Evolutionary conservation across 2,113 vertebrate genomes (phyloP), one percentile per base, ranked within the genome.

Genomic region (Xenopus borealis): DNA sequence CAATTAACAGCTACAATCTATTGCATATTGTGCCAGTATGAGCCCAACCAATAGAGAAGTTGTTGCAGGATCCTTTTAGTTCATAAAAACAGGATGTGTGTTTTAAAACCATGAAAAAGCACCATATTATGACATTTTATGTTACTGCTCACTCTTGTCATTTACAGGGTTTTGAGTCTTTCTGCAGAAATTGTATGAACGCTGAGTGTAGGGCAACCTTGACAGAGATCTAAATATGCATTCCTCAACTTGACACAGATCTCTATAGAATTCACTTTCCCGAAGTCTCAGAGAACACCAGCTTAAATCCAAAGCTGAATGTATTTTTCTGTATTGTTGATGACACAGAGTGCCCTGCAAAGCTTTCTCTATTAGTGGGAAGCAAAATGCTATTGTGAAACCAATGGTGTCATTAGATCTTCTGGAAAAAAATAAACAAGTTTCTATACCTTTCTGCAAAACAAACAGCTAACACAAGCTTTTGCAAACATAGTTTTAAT

Each of bases 1-100:
- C 74, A 77, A 77, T 77, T 77, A 77, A 77, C 66, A 55, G 74
- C 59, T 77, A 77, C 74, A 46, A 63, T 70, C 65, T 70, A 69
- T 70, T 64, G 59, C 27, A 44, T 69, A 55, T 45, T 69, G 46
- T 18, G 57, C 40, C 70, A 50, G 40, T 57, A 70, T 70, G 55
- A 69, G 58, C 59, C 74, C 59, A 70, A 27, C 55, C 66, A 68
- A 27, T 46, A 70, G 27, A 50, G 30, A 70, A 70, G 30, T 57
- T 33, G 55, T 57, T 44, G 66, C 47, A 63, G 46, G 69, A 44
- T 70, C 27, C 57, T 45, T 64, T 63, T 64, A 64, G 47, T 70
- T 77, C 53, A n/a, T 77, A 68, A 70, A 69, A 62, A 70, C 52
- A 77, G 19, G 58, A 59, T 77, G 59, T 69, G 63, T 66, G 66